A percentile compares a stretch with the other conserved stretches of the same genome.
Evolutionary conservation across 2,888 invertebrate species (phyloP).

Genomic region (Hedychridium roseum): DNA sequence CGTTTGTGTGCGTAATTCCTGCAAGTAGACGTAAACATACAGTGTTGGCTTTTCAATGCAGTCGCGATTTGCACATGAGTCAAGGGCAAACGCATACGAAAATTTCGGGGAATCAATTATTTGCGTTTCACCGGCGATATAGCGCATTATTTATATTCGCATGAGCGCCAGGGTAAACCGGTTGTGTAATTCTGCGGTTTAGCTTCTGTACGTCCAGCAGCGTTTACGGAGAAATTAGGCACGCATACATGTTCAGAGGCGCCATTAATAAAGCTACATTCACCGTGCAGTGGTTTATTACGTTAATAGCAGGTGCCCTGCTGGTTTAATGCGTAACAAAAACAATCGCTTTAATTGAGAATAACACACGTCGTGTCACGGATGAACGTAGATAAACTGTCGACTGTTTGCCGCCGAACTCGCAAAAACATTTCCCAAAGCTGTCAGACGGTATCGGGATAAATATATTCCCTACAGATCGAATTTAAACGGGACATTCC

Average conservation of each 20-base stretch:
- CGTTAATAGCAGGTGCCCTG: too few species aligned
- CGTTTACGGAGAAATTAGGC: constrained; percentile 32
- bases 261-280: constrained; percentile 20
- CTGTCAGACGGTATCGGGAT: too few species aligned
- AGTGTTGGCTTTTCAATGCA: constrained; percentile 19
- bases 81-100: constrained; percentile 25
- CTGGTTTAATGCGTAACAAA: too few species aligned
- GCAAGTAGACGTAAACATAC: constrained; percentile 16
- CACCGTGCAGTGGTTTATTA: constrained; percentile 18
- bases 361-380: too few species aligned
- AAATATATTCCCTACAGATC: too few species aligned
- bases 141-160: too few species aligned
- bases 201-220: constrained; percentile 19
- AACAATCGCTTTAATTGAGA: too few species aligned
- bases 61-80: constrained; percentile 24
- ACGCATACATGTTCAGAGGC: constrained; percentile 12
- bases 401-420: too few species aligned
- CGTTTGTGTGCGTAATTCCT: constrained; percentile 2
- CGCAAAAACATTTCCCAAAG: too few species aligned
- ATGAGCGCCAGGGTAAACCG: not conserved
- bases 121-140: constrained; percentile 18
- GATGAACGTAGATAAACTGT: too few species aligned
- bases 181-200: constrained; percentile 5
- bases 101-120: constrained; percentile 38
- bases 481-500: too few species aligned